Evolutionary conservation across 2,888 invertebrate genomes (phyloP), one percentile per base, ranked within the genome.

Genomic region (Amphimallon solstitiale): DNA sequence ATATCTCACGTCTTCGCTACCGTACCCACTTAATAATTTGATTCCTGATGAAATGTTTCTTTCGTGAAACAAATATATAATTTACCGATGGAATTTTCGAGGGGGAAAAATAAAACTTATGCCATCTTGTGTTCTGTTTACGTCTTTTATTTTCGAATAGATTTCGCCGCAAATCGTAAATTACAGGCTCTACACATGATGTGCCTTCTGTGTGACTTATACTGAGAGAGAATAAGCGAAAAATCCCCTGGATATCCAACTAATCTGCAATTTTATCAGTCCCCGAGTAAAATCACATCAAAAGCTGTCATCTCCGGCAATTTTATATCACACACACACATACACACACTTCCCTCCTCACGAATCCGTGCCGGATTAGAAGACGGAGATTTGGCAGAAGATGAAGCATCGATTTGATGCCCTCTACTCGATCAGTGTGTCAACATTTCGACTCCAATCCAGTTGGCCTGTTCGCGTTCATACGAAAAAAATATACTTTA

Each of bases 231-330:
- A 37, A 38, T 19, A 38, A 4, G 12, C 37, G 52, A 52, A 19
- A 52, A 10, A 7, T 3, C 38, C 52, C n/a, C 29, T 29, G 38
- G 52, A 38, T 38, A 52, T 38, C 37, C 52, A 19, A 37, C 37
- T 52, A 52, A 52, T 52, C 52, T 52, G 38, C 19, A 37, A 52
- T 52, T 52, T 38, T 52, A 52, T 52, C 52, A 52, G 38, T 52
- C n/a, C 37, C 52, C 21, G 38, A 52, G 52, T 21, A 38, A 37
- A 52, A 52, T 52, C 52, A 12, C 52, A 38, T 52, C 52, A 52
- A 52, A 52, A 52, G 17, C 37, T 37, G 52, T 37, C 38, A 38
- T 38, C 52, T 37, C 37, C 19, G 37, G 37, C 52, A 52, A 52
- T 52, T 52, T 38, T 52, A 52, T 52, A 38, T n/a, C 38, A 12